These are phyloP conservation scores for Adelosebastes latens DNA, from an alignment of 2,797 vertebrate genomes.

Conservation along the genomic window DNA sequence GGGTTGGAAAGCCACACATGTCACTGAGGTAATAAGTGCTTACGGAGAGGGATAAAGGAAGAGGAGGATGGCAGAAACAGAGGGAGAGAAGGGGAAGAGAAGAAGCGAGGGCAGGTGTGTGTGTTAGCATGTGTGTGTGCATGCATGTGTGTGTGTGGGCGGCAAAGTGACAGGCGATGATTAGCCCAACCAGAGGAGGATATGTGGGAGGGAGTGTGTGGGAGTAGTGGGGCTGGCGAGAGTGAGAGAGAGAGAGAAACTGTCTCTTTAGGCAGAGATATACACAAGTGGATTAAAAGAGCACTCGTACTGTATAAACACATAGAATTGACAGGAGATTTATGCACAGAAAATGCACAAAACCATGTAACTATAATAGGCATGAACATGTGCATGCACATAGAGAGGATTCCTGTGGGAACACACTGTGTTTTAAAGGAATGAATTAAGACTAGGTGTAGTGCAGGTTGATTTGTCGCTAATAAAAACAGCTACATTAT, in stretches of 20 bases:
- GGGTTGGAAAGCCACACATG: slow-evolving; percentile 44
- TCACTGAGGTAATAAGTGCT: slow-evolving; percentile 46
- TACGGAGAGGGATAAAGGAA: slow-evolving; percentile 39
- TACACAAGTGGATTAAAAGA: slow-evolving; percentile 70
- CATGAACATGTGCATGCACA: background rate
- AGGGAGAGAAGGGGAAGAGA: slow-evolving; percentile 19
- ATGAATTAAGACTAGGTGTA: background rate
- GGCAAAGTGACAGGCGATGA: slow-evolving; percentile 83
- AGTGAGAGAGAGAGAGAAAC: slow-evolving; percentile 11
- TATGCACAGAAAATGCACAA: slow-evolving; percentile 38
- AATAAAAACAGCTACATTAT: slow-evolving; percentile 45
- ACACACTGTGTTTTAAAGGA: background rate
- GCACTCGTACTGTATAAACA: slow-evolving; percentile 53
- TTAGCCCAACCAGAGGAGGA: slow-evolving; percentile 83
- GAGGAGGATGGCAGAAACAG: slow-evolving; percentile 39
- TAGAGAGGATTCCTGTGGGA: slow-evolving; percentile 17
- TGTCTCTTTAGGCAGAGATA: slow-evolving; percentile 63
- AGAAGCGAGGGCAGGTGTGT: slow-evolving; percentile 54
- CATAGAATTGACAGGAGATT: slow-evolving; percentile 23
- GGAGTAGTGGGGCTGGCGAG: slow-evolving; percentile 69
- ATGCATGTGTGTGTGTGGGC: slow-evolving; percentile 65
- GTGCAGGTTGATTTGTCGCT: slow-evolving; percentile 14
- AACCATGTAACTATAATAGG: slow-evolving; percentile 1
- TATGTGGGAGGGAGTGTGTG: slow-evolving; percentile 77
- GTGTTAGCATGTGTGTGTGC: slow-evolving; percentile 46